phyloP scores from a whole-genome alignment of 2,797 vertebrate species.

The Scolopax bukidnonensis region DNA sequence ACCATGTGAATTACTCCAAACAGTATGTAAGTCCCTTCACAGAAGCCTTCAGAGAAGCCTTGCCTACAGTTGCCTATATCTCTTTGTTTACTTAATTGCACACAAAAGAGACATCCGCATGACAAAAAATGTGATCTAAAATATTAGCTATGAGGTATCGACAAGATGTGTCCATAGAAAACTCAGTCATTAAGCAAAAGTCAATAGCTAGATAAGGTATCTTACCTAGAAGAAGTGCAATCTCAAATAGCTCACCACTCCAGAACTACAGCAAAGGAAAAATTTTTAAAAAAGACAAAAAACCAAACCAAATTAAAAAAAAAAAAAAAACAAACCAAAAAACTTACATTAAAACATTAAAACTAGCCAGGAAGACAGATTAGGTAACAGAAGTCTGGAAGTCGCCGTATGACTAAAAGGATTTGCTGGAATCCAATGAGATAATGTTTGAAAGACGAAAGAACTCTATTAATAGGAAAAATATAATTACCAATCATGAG shows the following conservation, averaged over 20 bases:
- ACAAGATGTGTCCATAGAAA: not conserved
- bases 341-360: not conserved
- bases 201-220: not conserved
- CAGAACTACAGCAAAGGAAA: not conserved
- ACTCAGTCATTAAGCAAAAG: not conserved
- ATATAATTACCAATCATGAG: conserved; percentile 15
- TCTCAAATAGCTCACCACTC: not conserved
- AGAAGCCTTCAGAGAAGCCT: not conserved
- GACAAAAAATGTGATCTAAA: not conserved
- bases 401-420: not conserved
- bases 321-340: not conserved
- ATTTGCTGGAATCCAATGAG: conserved; percentile 8
- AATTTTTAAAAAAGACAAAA: not conserved
- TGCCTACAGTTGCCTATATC: not conserved
- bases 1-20: not conserved
- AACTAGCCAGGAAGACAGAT: conserved; percentile 2
- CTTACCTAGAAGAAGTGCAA: not conserved
- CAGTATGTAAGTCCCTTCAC: not conserved
- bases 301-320: no score
- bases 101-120: not conserved
- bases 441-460: conserved; percentile 15
- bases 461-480: conserved; percentile 21
- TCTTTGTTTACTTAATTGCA: not conserved
- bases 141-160: not conserved
- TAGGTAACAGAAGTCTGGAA: not conserved